Percentiles rank a stretch among this genome's conserved stretches.
These are phyloP conservation scores for Fistularia tabacaria DNA, from an alignment of 2,797 vertebrate genomes.

Conservation along the genomic window DNA sequence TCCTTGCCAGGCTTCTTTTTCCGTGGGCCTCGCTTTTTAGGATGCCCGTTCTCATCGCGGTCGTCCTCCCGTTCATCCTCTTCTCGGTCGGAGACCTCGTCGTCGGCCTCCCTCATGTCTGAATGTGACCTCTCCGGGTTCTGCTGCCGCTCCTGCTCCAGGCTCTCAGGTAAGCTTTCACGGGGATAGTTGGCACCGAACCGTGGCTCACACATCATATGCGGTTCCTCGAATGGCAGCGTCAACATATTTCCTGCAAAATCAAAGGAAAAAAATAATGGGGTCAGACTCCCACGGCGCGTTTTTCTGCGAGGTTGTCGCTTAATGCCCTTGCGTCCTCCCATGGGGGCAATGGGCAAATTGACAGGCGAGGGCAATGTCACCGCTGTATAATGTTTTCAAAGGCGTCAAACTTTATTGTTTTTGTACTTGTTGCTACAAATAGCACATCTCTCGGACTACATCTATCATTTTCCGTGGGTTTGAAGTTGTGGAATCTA, in stretches of 20 bases:
- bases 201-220: conserved; percentile 90
- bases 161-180: conserved; percentile 80
- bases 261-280: conserved; percentile 39
- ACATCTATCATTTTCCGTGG: no score
- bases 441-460: background rate
- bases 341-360: no score
- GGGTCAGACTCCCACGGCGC: conserved; percentile 17
- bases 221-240: conserved; percentile 92
- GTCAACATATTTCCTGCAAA: conserved; percentile 85
- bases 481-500: no score
- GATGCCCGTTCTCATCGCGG: conserved; percentile 84
- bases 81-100: conserved; percentile 57
- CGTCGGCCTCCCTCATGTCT: conserved; percentile 55
- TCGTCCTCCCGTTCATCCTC: conserved; percentile 81
- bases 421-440: conserved; percentile 13
- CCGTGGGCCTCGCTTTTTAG: conserved; percentile 86
- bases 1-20: conserved; percentile 90
- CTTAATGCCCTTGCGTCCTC: no score
- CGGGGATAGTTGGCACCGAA: conserved; percentile 90
- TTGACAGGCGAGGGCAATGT: conserved; percentile 45
- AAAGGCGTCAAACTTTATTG: conserved; percentile 38
- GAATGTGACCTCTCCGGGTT: conserved; percentile 34
- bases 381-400: conserved; percentile 32
- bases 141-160: conserved; percentile 42
- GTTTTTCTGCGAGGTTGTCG: conserved; percentile 34